phyloP scores from a whole-genome alignment of 2,888 invertebrate genomes.

The Drosophila meridiana region DNA sequence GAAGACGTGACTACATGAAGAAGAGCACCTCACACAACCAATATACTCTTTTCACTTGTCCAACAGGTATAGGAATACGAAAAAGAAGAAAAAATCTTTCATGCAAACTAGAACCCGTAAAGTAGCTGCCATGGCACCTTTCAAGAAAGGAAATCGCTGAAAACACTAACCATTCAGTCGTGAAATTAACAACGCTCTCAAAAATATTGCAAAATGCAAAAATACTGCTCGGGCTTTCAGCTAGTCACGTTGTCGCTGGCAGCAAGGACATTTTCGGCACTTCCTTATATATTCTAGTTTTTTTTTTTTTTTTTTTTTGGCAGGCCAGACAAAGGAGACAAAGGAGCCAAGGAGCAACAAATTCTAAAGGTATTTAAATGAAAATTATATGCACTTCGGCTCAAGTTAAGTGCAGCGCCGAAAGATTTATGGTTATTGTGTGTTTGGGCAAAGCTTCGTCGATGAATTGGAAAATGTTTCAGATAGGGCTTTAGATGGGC shows the following conservation, averaged over 20 bases:
- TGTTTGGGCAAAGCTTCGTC: slow-evolving; percentile 39
- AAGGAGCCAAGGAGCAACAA: slow-evolving; percentile 29
- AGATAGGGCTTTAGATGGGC: slow-evolving; percentile 13
- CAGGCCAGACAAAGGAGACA: slow-evolving; percentile 8
- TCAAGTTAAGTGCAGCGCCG: slow-evolving; percentile 49
- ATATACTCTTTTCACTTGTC: background rate
- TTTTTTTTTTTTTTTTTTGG: background rate
- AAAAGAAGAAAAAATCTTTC: background rate
- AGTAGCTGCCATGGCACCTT: slow-evolving; percentile 45
- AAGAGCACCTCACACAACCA: background rate
- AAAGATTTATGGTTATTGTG: slow-evolving; percentile 68
- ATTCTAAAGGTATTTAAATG: slow-evolving; percentile 72
- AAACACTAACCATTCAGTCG: slow-evolving; percentile 79
- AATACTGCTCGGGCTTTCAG: slow-evolving; percentile 66
- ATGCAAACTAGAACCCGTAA: slow-evolving; percentile 19
- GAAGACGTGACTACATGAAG: too few species aligned
- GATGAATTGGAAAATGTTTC: slow-evolving; percentile 62
- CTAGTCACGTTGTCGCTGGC: slow-evolving; percentile 39
- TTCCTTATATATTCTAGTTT: slow-evolving; percentile 15
- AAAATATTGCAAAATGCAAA: slow-evolving; percentile 81
- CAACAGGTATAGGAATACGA: too few species aligned
- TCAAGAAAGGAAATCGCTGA: slow-evolving; percentile 56
- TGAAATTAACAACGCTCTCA: slow-evolving; percentile 83
- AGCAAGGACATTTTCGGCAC: slow-evolving; percentile 41
- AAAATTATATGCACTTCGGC: slow-evolving; percentile 73